Conservation (phyloP, 2,797 vertebrate species). For the Anniella stebbinsi region DNA sequence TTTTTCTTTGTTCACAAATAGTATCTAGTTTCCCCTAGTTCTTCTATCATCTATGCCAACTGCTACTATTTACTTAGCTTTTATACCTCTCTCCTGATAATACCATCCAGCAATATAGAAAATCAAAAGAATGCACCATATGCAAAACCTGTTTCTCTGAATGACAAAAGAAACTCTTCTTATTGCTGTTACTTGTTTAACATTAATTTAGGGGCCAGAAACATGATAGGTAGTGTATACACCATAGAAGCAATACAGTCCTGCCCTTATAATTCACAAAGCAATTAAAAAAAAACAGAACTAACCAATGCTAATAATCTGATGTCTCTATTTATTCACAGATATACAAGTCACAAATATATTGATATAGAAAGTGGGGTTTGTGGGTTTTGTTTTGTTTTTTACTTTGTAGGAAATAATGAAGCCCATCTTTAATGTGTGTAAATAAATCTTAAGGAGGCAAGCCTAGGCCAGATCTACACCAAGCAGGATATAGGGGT, state of each 20-base stretch:
- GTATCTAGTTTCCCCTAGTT: not conserved
- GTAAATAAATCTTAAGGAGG: not conserved
- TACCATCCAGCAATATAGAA: not conserved
- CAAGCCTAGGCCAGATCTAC: too few species aligned
- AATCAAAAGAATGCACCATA: not conserved
- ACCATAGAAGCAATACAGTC: not conserved
- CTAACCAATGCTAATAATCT: not conserved
- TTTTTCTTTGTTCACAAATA: slow-evolving; percentile 2
- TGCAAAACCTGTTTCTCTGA: not conserved
- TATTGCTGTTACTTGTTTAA: not conserved
- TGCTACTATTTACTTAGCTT: not conserved
- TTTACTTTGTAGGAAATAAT: slow-evolving; percentile 14
- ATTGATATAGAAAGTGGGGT: not conserved
- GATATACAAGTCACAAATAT: slow-evolving; percentile 5
- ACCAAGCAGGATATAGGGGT: too few species aligned
- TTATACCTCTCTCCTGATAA: not conserved
- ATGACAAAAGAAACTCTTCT: not conserved
- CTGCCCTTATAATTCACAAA: not conserved
- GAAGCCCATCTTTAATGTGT: not conserved
- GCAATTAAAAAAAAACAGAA: not conserved
- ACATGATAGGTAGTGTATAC: not conserved
- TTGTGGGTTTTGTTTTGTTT: not conserved
- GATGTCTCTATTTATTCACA: not conserved
- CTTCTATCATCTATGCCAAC: not conserved
- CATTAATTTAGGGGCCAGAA: not conserved